These are phyloP conservation scores for Oophaga pumilio DNA, from an alignment of 2,113 vertebrate species.

Conservation along the genomic window DNA sequence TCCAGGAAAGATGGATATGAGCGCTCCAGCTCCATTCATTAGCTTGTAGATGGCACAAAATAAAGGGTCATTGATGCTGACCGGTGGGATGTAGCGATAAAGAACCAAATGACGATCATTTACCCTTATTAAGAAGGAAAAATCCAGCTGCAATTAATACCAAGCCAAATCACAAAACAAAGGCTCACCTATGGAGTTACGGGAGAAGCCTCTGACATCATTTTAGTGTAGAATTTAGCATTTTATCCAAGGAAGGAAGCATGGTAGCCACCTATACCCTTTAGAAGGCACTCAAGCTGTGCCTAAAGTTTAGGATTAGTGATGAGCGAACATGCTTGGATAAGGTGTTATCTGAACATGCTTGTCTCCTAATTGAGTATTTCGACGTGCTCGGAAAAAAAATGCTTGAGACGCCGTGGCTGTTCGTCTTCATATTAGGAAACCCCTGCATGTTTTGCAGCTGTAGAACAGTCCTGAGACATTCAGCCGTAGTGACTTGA, in stretches of 20 bases:
- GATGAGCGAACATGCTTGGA: no score
- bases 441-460: no score
- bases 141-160: neutral
- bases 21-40: conserved; percentile 21
- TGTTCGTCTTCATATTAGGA: no score
- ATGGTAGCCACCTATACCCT: neutral
- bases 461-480: no score
- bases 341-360: no score
- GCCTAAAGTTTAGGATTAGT: no score
- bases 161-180: neutral
- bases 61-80: neutral
- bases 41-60: neutral
- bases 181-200: neutral
- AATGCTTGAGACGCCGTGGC: no score
- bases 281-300: no score
- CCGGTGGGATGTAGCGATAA: neutral
- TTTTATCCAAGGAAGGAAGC: neutral
- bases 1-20: conserved; percentile 45
- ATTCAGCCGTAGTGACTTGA: no score
- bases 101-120: neutral
- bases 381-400: no score
- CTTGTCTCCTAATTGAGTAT: no score
- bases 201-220: no score
- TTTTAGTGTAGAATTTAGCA: neutral
- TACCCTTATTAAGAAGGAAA: neutral